Conservation (phyloP, 2,888 invertebrate species). For the Tetragonisca angustula region DNA sequence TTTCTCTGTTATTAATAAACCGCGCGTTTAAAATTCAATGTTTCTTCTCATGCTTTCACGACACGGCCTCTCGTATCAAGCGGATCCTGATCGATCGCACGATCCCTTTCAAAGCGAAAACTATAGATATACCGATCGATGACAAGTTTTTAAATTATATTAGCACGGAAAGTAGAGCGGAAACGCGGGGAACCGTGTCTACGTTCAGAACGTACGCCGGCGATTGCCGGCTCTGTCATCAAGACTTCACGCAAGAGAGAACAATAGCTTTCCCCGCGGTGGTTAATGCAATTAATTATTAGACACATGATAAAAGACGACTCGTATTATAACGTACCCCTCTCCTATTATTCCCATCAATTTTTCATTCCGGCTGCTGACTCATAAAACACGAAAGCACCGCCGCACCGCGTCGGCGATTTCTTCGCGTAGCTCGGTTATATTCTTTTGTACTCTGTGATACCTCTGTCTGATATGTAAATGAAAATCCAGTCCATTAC, state of each 20-base stretch:
- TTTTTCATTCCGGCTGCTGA: background rate
- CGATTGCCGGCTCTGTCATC: constrained; percentile 43
- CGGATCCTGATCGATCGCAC: background rate
- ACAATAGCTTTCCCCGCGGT: constrained; percentile 60
- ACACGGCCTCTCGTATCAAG: background rate
- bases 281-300: constrained; percentile 59
- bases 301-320: constrained; percentile 13
- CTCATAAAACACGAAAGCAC: constrained; percentile 13
- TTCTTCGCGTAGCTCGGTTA: background rate
- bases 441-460: background rate
- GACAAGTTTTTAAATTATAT: constrained; percentile 45
- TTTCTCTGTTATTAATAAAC: background rate
- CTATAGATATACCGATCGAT: constrained; percentile 16
- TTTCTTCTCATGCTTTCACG: background rate
- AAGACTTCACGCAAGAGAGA: constrained; percentile 32
- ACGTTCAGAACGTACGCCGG: constrained; percentile 17
- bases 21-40: background rate
- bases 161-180: constrained; percentile 49
- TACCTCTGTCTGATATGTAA: constrained; percentile 31
- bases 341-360: constrained; percentile 26
- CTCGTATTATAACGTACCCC: background rate
- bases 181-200: constrained; percentile 40
- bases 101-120: background rate
- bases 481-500: constrained; percentile 47
- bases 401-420: background rate